A percentile compares a stretch with the other conserved stretches of the same genome.
Conservation (phyloP, 1,140 invertebrate species). For the Cephus cinctus region DNA sequence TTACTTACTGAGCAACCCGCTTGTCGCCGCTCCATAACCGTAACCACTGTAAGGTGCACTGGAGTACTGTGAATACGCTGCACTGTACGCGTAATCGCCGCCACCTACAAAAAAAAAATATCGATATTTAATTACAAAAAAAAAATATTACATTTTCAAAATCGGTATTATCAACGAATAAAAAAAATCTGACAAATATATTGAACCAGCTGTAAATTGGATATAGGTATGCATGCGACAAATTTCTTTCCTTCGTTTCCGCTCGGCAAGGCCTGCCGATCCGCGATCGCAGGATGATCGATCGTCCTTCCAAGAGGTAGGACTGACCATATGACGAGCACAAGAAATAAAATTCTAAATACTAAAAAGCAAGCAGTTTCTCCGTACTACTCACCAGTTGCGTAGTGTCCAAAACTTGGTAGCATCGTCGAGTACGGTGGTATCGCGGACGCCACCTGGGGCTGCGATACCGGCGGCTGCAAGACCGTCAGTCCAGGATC, state of each 20-base stretch:
- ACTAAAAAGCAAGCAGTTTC: no score
- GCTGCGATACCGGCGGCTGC: constrained; percentile 57
- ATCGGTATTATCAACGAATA: background rate
- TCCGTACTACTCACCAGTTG: constrained; percentile 69
- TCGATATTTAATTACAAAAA: constrained; percentile 8
- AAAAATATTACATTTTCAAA: background rate
- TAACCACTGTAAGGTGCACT: constrained; percentile 70
- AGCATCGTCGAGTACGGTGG: constrained; percentile 65
- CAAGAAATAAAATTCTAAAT: no score
- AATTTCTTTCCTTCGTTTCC: background rate
- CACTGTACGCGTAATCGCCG: constrained; percentile 72
- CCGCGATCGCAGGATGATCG: no score
- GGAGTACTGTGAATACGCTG: constrained; percentile 74
- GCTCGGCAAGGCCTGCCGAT: no score
- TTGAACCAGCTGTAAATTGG: no score
- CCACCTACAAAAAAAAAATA: constrained; percentile 57
- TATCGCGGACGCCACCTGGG: constrained; percentile 51
- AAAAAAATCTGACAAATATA: no score
- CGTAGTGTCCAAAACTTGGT: constrained; percentile 71
- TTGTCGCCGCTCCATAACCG: constrained; percentile 68
- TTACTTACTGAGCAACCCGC: constrained; percentile 81
- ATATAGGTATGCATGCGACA: no score
- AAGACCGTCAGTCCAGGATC: constrained; percentile 58
- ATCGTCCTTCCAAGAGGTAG: no score
- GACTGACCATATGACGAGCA: no score